phyloP scores from a whole-genome alignment of 2,113 vertebrate genomes.

The Calonectris borealis region DNA sequence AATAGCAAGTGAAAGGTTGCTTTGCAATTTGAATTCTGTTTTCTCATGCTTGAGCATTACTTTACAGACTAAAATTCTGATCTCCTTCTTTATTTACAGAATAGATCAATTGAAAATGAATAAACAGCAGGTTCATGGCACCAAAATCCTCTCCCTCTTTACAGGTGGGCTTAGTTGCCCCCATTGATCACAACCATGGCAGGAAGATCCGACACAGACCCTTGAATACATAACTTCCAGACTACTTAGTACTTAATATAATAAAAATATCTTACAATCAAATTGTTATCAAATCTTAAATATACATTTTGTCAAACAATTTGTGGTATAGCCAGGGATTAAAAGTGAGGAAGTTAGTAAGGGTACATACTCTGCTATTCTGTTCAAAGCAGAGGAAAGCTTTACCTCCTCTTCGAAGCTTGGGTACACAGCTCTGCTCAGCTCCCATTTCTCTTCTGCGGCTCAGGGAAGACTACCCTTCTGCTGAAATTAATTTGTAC shows the following conservation, averaged over 20 bases:
- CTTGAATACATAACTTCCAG: neutral
- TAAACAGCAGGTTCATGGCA: neutral
- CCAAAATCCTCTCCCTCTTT: neutral
- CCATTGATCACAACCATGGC: neutral
- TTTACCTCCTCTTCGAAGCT: neutral
- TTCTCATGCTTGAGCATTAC: neutral
- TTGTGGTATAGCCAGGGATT: neutral
- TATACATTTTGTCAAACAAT: neutral
- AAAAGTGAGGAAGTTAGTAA: neutral
- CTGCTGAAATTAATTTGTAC: neutral
- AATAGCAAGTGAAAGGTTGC: neutral
- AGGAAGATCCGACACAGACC: neutral
- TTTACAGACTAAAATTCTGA: neutral
- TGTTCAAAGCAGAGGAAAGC: neutral
- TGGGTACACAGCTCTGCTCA: neutral
- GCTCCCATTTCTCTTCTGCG: neutral
- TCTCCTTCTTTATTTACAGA: neutral
- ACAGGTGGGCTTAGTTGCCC: neutral
- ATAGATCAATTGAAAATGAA: neutral
- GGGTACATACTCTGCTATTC: neutral
- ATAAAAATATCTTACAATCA: neutral
- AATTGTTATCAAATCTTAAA: neutral
- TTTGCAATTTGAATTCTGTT: neutral
- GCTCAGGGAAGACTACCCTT: neutral
- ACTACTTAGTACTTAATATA: neutral